Evolutionary conservation across 2,888 invertebrate species (phyloP).

Genomic region (Muscina levida): DNA sequence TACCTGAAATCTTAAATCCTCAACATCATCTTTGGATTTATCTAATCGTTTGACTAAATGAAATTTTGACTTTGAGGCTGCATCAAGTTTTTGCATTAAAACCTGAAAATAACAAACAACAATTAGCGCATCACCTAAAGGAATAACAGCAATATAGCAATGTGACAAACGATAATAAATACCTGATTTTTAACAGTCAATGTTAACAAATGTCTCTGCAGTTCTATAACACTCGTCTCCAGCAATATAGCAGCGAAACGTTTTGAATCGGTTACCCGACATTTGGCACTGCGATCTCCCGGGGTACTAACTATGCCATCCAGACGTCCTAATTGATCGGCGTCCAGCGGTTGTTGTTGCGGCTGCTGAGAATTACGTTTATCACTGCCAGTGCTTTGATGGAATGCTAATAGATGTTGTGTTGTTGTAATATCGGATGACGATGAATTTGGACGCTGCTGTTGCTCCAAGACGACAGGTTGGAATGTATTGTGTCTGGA

Average conservation of each 20-base stretch:
- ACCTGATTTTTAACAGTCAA: conserved; percentile 93
- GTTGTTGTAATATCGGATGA: conserved; percentile 57
- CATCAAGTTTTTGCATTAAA: conserved; percentile 86
- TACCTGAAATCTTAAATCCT: conserved; percentile 91
- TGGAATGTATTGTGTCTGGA: conserved; percentile 73
- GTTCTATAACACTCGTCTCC: conserved; percentile 90
- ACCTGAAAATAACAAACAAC: conserved; percentile 78
- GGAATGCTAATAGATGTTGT: conserved; percentile 70
- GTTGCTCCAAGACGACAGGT: conserved; percentile 71
- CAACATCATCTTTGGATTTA: conserved; percentile 88
- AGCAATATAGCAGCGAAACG: conserved; percentile 91
- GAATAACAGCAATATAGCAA: background rate
- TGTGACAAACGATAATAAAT: conserved; percentile 24
- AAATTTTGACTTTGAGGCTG: conserved; percentile 85
- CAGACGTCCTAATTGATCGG: conserved; percentile 82
- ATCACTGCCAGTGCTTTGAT: conserved; percentile 77
- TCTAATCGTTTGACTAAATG: conserved; percentile 85
- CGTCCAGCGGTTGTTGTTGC: conserved; percentile 65
- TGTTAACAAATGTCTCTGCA: conserved; percentile 90
- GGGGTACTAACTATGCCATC: conserved; percentile 86
- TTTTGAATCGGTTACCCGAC: conserved; percentile 85
- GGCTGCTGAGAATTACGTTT: conserved; percentile 65
- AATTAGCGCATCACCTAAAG: background rate
- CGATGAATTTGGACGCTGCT: conserved; percentile 65
- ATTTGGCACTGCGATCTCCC: conserved; percentile 82